These are phyloP conservation scores for Melanotaenia parkinsoni DNA, from an alignment of 2,797 vertebrate species.

Conservation along the genomic window DNA sequence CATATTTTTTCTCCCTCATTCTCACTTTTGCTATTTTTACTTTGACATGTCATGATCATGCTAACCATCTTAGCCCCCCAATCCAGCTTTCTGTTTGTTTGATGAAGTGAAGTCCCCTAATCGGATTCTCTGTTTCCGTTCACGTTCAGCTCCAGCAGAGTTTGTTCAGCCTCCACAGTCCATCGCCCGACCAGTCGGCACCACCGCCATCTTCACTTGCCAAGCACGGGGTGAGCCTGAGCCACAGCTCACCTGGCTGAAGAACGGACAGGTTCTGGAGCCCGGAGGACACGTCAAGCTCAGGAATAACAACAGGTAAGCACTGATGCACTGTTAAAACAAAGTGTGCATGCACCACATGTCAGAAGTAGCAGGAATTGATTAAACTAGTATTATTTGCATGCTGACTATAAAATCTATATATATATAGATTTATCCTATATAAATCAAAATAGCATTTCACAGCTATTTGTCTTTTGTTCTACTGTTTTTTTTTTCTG, in stretches of 20 bases:
- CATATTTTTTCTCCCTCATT: constrained; percentile 1
- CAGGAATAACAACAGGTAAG: constrained; percentile 98
- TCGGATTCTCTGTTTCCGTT: constrained; percentile 5
- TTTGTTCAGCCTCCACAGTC: constrained; percentile 97
- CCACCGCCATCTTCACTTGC: constrained; percentile 96
- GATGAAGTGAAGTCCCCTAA: not conserved
- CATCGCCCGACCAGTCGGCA: constrained; percentile 92
- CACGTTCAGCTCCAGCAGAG: constrained; percentile 90
- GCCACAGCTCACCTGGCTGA: constrained; percentile 96
- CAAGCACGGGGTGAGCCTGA: constrained; percentile 93
- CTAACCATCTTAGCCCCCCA: not conserved
- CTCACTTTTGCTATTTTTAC: not conserved
- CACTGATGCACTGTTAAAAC: too few relatives aligned
- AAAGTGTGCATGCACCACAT: too few relatives aligned
- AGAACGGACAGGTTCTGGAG: constrained; percentile 95
- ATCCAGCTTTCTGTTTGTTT: not conserved
- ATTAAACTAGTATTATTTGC: too few relatives aligned
- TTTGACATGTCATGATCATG: not conserved
- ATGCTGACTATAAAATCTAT: too few relatives aligned
- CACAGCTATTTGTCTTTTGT: not conserved
- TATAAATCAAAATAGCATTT: not conserved
- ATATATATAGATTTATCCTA: too few relatives aligned
- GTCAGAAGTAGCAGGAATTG: too few relatives aligned
- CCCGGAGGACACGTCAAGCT: constrained; percentile 92
- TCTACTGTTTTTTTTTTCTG: constrained; percentile 5